These are phyloP conservation scores for Schrankia costaestrigalis DNA, from an alignment of 2,888 invertebrate species.

Conservation along the genomic window DNA sequence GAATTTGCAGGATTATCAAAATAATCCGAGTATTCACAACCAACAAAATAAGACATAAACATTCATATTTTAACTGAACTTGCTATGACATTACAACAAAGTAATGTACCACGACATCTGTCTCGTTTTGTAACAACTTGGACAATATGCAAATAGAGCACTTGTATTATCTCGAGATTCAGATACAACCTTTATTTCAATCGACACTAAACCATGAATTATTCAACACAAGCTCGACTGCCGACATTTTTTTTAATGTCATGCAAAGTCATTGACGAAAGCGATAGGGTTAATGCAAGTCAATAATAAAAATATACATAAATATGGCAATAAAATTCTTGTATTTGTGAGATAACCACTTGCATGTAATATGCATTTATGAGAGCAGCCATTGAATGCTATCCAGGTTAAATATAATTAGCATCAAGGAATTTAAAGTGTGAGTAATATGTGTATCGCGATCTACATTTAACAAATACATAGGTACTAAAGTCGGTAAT, in stretches of 20 bases:
- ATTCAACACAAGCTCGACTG: constrained; percentile 52
- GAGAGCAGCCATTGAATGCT: constrained; percentile 26
- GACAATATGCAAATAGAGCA: constrained; percentile 66
- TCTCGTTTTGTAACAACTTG: constrained; percentile 42
- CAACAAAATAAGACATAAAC: neutral
- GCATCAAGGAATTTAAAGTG: constrained; percentile 31
- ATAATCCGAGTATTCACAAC: neutral
- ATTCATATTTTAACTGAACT: neutral
- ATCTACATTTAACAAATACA: constrained; percentile 5
- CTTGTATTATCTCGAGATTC: constrained; percentile 47
- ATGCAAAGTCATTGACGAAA: constrained; percentile 41
- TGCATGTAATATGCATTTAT: constrained; percentile 17
- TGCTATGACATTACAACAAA: constrained; percentile 6
- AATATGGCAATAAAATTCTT: constrained; percentile 28
- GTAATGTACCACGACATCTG: constrained; percentile 33
- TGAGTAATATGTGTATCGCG: constrained; percentile 26
- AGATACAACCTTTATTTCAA: constrained; percentile 59
- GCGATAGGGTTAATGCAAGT: constrained; percentile 31
- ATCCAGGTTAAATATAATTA: constrained; percentile 51
- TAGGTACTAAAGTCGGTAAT: too few species aligned
- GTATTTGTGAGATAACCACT: too few species aligned
- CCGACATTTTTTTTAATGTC: constrained; percentile 51
- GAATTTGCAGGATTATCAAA: too few species aligned
- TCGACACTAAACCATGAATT: constrained; percentile 57
- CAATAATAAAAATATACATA: constrained; percentile 31